Conservation (phyloP, 2,113 vertebrate species). For the Chitala chitala region DNA sequence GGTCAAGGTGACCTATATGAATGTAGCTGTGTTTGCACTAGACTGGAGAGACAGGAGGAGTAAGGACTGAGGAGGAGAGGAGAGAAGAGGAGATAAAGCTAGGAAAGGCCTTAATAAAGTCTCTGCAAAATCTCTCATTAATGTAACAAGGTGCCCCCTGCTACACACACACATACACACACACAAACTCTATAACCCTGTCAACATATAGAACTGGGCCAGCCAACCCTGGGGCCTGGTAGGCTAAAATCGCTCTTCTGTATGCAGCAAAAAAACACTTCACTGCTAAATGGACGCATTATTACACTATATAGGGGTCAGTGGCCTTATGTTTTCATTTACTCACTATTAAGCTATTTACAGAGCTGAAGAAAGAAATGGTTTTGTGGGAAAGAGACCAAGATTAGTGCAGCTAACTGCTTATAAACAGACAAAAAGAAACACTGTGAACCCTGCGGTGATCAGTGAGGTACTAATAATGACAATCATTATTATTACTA, state of each 20-base stretch:
- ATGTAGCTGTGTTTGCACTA: constrained; percentile 39
- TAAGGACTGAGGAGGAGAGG: constrained; percentile 13
- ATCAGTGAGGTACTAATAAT: too few species aligned
- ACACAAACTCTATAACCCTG: too few species aligned
- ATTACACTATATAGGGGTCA: neutral
- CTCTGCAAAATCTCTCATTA: neutral
- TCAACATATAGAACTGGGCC: neutral
- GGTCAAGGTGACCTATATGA: constrained; percentile 57
- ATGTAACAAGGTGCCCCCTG: neutral
- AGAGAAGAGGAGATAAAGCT: neutral
- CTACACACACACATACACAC: neutral
- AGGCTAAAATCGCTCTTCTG: too few species aligned
- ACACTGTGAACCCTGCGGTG: too few species aligned
- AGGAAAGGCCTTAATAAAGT: too few species aligned
- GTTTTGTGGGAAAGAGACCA: neutral
- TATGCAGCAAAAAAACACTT: too few species aligned
- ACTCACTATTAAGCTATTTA: too few species aligned
- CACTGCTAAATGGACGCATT: neutral
- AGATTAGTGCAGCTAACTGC: neutral
- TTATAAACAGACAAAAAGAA: too few species aligned
- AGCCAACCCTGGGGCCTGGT: neutral
- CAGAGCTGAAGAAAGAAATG: neutral
- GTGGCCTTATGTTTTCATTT: neutral
- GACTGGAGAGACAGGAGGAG: neutral
- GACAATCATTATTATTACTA: too few species aligned